Evolutionary conservation across 2,888 invertebrate genomes (phyloP), one percentile per base, ranked within the genome.

Genomic region (Rhorus exstirpatorius): DNA sequence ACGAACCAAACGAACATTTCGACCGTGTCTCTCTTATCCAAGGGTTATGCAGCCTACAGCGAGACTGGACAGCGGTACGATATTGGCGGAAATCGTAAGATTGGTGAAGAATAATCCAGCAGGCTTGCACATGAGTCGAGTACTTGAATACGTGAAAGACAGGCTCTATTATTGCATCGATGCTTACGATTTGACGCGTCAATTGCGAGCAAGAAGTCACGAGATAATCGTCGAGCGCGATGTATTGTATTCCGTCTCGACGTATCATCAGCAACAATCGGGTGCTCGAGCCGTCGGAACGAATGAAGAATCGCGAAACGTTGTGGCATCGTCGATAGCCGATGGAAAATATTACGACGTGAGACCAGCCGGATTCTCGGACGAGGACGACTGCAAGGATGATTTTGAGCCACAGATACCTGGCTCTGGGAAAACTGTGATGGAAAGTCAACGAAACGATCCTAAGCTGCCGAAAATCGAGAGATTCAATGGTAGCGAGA

Each of bases 191-290:
- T 65, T 91, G 10, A 80, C 74, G 3, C 21, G 61, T 0, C 86
- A 88, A 12, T 68, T 91, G 17, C 38, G n/a, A 0, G 68, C 83
- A 8, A 12, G 91, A 3, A 61, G 80, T 3, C 85, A 89, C 21
- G 51, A 74, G 7, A 12, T 89, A 3, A 7, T 0, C 12, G 8
- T 87, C 0, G 49, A 81, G 0, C 38, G 51, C 3, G 70, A 68
- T 7, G 41, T 68, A 12, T n/a, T 83, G 1, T 85, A 79, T 83
- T 68, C 85, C 2, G 53, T 17, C 24, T 26, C 19, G 12, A 4
- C 1, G 7, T 3, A 3, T 8, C 3, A 17, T 8, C 14, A 21
- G n/a, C 1, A 21, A 8, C 46, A 19, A 19, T 26, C 44, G 4
- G 6, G 38, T 7, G 1, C 8, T 7, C 76, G 17, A 17, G 14